A percentile compares a stretch with the other conserved stretches of the same genome.
phyloP scores from a whole-genome alignment of 2,113 vertebrate species.

The Myodes glareolus region DNA sequence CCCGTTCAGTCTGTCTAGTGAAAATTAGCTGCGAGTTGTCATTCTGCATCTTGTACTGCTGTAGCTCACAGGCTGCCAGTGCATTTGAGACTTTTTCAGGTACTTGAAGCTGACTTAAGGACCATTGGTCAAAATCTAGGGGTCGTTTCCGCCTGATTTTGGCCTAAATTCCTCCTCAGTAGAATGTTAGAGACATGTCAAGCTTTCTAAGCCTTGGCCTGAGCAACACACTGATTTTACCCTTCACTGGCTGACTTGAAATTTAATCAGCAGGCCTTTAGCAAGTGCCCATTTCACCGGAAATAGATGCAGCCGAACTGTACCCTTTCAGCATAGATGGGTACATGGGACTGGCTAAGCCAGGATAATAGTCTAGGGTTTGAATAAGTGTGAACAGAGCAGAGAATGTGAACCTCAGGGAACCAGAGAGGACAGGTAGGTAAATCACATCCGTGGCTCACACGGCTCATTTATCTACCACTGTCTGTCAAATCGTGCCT shows the following conservation, averaged over 20 bases:
- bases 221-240: background rate
- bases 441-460: background rate
- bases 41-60: background rate
- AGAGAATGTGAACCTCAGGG: background rate
- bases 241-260: constrained; percentile 1
- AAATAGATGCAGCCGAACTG: background rate
- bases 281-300: background rate
- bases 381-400: constrained; percentile 9
- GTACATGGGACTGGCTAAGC: background rate
- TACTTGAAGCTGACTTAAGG: background rate
- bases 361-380: background rate
- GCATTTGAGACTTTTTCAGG: background rate
- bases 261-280: background rate
- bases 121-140: background rate
- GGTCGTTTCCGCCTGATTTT: background rate
- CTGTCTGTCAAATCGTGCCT: background rate
- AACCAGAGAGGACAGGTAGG: background rate
- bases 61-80: background rate
- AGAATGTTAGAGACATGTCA: background rate
- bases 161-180: background rate
- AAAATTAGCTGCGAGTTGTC: background rate
- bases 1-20: background rate
- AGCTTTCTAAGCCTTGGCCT: background rate
- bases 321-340: background rate
- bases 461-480: background rate